Base-by-base conservation (phyloP, 2,888 invertebrate genomes). In the Nomada fabriciana region DNA sequence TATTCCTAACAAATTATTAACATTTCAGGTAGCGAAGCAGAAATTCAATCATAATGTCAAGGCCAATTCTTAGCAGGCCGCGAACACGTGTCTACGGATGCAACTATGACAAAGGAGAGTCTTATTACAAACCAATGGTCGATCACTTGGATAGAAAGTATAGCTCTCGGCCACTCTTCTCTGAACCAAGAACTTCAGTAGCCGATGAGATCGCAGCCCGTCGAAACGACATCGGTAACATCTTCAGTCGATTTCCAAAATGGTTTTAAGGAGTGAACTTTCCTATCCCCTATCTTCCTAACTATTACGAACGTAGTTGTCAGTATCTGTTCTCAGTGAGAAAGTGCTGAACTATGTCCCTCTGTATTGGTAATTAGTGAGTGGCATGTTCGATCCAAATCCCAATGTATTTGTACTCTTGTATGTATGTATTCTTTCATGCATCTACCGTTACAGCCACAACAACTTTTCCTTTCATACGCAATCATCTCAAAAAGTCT, bases 1-100 rank as follows among this genome's bases (percentile, higher is more conserved):
- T 36, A 36, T 36, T 36, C 7, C 5, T 36, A 15, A 11, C 18
- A 29, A 42, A 36, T 65, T 15, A 7, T 15, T 67, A 18, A 13
- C 42, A 60, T 88, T 87, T 59, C 84, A 87, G 87, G 63, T 86
- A 77, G 50, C 78, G 75, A 70, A 52, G 52, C 47, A 80, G 18
- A 52, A 68, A 43, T 36, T 53, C 29, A 25, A 42, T 60, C 60
- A 73, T 90, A 79, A 94, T 94, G 94, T 93, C 94, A 78, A 94
- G 93, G 90, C 94, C 93, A 89, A 94, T 94, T 80, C 89, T 94
- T 63, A 94, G 94, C 91, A 95, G 97, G 93, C 96, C 97, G 86
- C 95, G 97, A 90, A 97, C 97, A 43, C 96, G 96, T 94, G 96
- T 98, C 91, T 98, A 98, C 93, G 97, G 97, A 92, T 97, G 97